A percentile compares a stretch with the other conserved stretches of the same genome.
Evolutionary conservation across 2,113 vertebrate genomes (phyloP).

Genomic region (Dendrocopos noguchii): DNA sequence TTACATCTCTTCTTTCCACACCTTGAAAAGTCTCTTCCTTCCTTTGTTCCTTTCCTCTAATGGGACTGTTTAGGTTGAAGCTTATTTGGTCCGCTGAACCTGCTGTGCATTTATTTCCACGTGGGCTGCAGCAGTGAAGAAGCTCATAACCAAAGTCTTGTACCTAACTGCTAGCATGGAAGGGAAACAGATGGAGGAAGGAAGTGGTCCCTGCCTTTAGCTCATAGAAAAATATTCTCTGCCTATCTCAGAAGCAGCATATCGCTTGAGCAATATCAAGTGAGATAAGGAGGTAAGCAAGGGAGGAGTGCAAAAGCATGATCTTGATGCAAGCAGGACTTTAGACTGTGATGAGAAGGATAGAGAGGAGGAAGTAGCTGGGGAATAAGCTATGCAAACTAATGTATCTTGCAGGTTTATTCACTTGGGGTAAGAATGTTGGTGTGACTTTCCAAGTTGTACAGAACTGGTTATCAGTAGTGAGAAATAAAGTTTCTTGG

Average conservation of each 20-base stretch:
- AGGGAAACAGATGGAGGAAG: neutral
- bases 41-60: neutral
- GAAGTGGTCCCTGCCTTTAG: neutral
- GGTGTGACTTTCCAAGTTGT: neutral
- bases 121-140: neutral
- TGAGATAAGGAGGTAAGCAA: neutral
- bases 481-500: neutral
- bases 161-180: neutral
- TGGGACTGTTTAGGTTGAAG: neutral
- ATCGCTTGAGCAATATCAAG: neutral
- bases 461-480: neutral
- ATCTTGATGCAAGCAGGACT: neutral
- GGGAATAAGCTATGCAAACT: neutral
- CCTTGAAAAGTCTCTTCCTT: neutral
- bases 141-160: neutral
- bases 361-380: neutral
- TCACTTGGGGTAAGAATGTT: neutral
- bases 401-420: neutral
- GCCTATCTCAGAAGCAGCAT: neutral
- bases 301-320: neutral
- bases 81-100: neutral
- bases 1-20: neutral
- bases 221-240: neutral
- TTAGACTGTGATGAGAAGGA: neutral
- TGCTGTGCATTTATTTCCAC: neutral